Conservation (phyloP, 2,113 vertebrate genomes). For the Rafetus swinhoei region DNA sequence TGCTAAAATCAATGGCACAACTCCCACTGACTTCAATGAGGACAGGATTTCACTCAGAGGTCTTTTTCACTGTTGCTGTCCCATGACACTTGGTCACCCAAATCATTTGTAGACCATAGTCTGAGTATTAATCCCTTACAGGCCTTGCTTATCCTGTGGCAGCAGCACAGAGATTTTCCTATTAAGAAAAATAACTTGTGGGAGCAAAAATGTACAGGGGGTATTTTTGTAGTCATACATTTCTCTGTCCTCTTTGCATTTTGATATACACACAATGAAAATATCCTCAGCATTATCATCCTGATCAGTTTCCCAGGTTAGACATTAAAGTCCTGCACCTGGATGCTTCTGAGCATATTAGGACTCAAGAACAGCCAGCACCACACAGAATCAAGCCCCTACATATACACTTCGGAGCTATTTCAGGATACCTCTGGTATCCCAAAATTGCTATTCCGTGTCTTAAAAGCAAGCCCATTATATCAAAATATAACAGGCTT, state of each 20-base stretch:
- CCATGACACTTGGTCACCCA: rapidly evolving
- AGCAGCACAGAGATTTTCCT: neutral
- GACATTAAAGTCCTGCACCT: neutral
- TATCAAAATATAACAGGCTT: too few species aligned
- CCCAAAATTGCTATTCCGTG: too few species aligned
- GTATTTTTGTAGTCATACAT: neutral
- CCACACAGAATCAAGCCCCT: neutral
- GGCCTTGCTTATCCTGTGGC: neutral
- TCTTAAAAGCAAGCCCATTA: too few species aligned
- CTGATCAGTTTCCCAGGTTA: neutral
- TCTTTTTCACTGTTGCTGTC: neutral
- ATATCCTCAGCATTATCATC: neutral
- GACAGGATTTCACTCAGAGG: neutral
- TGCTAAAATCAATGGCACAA: neutral
- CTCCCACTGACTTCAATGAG: neutral
- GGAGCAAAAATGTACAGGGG: neutral
- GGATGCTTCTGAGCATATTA: neutral
- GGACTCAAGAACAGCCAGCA: neutral
- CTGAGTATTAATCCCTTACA: neutral
- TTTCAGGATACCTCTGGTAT: too few species aligned
- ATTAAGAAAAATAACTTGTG: rapidly evolving
- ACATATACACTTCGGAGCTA: too few species aligned
- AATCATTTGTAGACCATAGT: neutral
- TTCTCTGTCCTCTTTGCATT: neutral
- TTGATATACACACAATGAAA: neutral